Conservation (phyloP, 2,888 invertebrate genomes). For the Agriotes lineatus region DNA sequence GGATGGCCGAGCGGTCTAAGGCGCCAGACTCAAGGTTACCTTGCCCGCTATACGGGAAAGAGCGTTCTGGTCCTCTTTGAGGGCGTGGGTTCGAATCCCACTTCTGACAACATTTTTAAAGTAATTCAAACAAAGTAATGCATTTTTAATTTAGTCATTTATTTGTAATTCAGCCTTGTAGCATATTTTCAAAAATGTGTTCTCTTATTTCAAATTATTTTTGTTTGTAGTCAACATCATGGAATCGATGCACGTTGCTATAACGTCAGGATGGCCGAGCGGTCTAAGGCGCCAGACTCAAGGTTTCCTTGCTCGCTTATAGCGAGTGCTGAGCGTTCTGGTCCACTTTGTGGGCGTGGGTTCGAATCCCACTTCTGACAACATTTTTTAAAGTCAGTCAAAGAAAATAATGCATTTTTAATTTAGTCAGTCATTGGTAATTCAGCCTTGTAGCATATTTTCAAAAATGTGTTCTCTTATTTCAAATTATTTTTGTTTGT, state of each 20-base stretch:
- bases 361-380: constrained; percentile 64
- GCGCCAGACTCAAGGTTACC: constrained; percentile 76
- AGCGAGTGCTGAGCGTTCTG: constrained; percentile 61
- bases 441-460: too few species aligned
- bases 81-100: constrained; percentile 67
- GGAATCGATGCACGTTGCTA: background rate
- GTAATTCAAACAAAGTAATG: too few species aligned
- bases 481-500: too few species aligned
- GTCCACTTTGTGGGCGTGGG: constrained; percentile 67
- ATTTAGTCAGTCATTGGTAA: too few species aligned
- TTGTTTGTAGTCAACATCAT: constrained; percentile 31
- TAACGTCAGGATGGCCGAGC: constrained; percentile 86
- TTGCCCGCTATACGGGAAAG: constrained; percentile 59
- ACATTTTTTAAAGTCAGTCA: too few species aligned
- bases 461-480: too few species aligned
- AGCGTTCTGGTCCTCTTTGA: constrained; percentile 67
- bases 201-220: too few species aligned
- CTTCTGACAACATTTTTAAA: constrained; percentile 55
- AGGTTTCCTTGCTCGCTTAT: constrained; percentile 61
- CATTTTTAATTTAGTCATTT: too few species aligned
- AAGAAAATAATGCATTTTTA: too few species aligned
- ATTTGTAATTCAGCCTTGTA: too few species aligned
- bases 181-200: too few species aligned
- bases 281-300: constrained; percentile 89
- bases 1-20: constrained; percentile 94